Percentiles rank a stretch among this genome's conserved stretches.
phyloP scores from a whole-genome alignment of 2,888 invertebrate species.

The Pollenia angustigena region DNA sequence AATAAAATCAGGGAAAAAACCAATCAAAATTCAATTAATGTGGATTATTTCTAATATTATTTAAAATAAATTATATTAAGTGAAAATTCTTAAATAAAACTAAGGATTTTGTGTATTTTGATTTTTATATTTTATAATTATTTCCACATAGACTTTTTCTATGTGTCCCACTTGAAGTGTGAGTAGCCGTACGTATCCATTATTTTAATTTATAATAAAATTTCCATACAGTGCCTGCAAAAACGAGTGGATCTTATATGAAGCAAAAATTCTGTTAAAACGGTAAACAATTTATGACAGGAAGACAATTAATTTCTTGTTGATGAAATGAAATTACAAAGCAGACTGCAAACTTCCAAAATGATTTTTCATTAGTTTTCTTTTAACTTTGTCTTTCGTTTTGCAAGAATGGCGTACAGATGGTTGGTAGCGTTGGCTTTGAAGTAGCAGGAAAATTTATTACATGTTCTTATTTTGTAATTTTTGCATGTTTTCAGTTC shows the following conservation, averaged over 20 bases:
- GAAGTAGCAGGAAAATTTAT: not conserved
- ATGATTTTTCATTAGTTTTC: not conserved
- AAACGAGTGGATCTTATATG: not conserved
- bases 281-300: conserved; percentile 30
- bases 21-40: no score
- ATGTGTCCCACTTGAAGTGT: no score
- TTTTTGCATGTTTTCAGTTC: not conserved
- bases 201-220: conserved; percentile 28
- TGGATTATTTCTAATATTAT: no score
- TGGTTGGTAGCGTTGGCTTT: not conserved
- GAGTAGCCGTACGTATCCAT: conserved; percentile 5
- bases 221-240: not conserved
- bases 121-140: no score
- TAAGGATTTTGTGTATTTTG: no score
- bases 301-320: conserved; percentile 28
- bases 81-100: no score
- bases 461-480: conserved; percentile 3
- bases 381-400: not conserved
- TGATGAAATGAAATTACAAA: conserved; percentile 27
- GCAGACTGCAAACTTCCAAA: not conserved
- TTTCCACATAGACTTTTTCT: no score
- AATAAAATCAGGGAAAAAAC: no score
- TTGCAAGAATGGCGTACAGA: not conserved
- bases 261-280: not conserved
- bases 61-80: no score